Base-by-base conservation (phyloP, 2,888 invertebrate species). In the Orthosia gracilis region DNA sequence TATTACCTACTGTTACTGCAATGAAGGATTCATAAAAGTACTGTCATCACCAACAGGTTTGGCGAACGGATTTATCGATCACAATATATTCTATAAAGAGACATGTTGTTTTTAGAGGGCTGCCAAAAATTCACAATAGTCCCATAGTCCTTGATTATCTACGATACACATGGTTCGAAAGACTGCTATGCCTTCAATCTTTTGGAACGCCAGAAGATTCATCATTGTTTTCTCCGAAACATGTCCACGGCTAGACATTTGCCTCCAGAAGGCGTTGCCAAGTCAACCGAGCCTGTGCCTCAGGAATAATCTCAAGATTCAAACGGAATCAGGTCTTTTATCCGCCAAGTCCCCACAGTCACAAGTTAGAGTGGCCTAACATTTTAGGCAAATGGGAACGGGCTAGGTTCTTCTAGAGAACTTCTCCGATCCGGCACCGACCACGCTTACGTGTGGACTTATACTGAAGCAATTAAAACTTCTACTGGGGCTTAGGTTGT, bases 401-500 rank as follows among this genome's bases (percentile, higher is more conserved):
- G 84, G 87, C 82, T 80, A 75, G 87, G 86, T 89, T 88, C 87
- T 84, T 83, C 74, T 74, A 40, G 40, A 40, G 23, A 85, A 86
- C 76, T 87, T 80, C 73, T 70, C 75, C 74, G 64, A 77, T 73
- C 65, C 72, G 45, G 52, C 26, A 78, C 65, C 69, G 78, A 74
- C 78, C 76, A 74, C 68, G 21, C 73, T 73, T 82, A 85, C 84
- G 82, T 88, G 84, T 91, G 88, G 92, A 92, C 93, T 93, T 93
- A 93, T 92, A 92, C 88, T 87, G 84, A 91, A 93, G 93, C 94
- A 95, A 96, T 95, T 95, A 95, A 96, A 96, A 95, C 94, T 95
- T 95, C 87, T 76, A 87, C 89, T 85, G 88, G 85, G 86, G 90
- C 91, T 91, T 90, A 91, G 91, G 91, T 94, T 93, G 93, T 94